Conservation (phyloP, 2,888 invertebrate species). For the Thyatira batis region DNA sequence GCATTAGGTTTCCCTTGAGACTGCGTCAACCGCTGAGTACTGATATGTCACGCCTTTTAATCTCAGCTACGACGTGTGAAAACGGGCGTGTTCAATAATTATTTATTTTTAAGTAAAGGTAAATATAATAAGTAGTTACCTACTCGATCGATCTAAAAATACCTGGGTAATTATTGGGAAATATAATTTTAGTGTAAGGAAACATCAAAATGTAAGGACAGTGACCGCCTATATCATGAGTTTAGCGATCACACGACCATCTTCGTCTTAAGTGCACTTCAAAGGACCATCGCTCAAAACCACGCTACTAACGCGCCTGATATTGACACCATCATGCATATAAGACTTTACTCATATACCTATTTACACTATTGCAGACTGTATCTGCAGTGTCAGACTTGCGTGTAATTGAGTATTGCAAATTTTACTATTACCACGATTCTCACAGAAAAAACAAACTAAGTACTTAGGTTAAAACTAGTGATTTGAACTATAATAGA, state of each 20-base stretch:
- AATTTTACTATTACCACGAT: too few relatives aligned
- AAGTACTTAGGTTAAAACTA: too few relatives aligned
- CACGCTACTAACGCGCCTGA: conserved; percentile 44
- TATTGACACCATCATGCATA: conserved; percentile 37
- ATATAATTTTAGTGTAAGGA: neutral
- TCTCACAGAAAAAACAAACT: too few relatives aligned
- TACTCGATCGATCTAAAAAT: too few relatives aligned
- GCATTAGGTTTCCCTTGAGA: conserved; percentile 24
- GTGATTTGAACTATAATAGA: too few relatives aligned
- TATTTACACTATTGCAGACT: neutral
- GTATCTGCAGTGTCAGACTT: too few relatives aligned
- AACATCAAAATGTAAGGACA: conserved; percentile 14
- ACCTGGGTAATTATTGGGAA: too few relatives aligned
- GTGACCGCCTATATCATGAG: conserved; percentile 37
- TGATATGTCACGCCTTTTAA: conserved; percentile 21
- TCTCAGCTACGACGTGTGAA: conserved; percentile 2
- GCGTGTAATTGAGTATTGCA: too few relatives aligned
- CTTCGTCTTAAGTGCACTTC: conserved; percentile 55
- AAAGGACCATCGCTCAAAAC: conserved; percentile 47
- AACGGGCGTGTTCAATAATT: neutral
- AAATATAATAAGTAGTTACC: too few relatives aligned
- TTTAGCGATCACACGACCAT: conserved; percentile 40
- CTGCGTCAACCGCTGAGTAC: conserved; percentile 8
- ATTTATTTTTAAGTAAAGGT: too few relatives aligned
- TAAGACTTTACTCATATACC: conserved; percentile 4